Percentiles rank a stretch among this genome's conserved stretches.
phyloP scores from a whole-genome alignment of 2,113 vertebrate genomes.

The Phalacrocorax carbo region DNA sequence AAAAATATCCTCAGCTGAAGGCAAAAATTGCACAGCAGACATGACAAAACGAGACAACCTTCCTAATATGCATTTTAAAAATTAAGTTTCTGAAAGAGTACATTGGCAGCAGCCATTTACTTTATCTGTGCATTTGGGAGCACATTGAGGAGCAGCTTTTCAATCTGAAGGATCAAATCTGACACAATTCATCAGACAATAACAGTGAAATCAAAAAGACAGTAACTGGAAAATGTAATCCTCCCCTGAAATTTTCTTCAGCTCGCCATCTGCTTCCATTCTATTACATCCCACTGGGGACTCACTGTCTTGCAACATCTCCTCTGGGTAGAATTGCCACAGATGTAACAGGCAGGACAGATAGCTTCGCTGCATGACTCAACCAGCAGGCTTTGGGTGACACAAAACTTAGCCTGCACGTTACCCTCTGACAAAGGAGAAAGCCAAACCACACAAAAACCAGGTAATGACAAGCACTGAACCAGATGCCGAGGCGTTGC shows the following conservation, averaged over 20 bases:
- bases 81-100: constrained; percentile 25
- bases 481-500: rapidly evolving
- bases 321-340: constrained; percentile 27
- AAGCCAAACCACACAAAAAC: rapidly evolving
- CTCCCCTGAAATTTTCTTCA: constrained; percentile 57
- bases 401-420: neutral
- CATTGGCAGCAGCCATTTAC: constrained; percentile 30
- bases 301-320: constrained; percentile 27
- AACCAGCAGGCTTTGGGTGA: neutral
- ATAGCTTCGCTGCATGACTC: neutral
- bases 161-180: constrained; percentile 59
- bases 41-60: neutral
- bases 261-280: constrained; percentile 61
- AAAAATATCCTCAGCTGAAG: neutral
- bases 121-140: constrained; percentile 41
- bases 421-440: neutral
- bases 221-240: constrained; percentile 61
- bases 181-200: constrained; percentile 66
- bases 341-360: neutral
- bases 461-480: neutral
- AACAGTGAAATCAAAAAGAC: constrained; percentile 65
- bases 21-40: neutral
- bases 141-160: constrained; percentile 34
- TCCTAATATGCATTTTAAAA: constrained; percentile 27
- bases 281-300: constrained; percentile 50